A percentile compares a stretch with the other conserved stretches of the same genome.
These are phyloP conservation scores for Torymus texanus DNA, from an alignment of 2,888 invertebrate genomes.

Conservation along the genomic window DNA sequence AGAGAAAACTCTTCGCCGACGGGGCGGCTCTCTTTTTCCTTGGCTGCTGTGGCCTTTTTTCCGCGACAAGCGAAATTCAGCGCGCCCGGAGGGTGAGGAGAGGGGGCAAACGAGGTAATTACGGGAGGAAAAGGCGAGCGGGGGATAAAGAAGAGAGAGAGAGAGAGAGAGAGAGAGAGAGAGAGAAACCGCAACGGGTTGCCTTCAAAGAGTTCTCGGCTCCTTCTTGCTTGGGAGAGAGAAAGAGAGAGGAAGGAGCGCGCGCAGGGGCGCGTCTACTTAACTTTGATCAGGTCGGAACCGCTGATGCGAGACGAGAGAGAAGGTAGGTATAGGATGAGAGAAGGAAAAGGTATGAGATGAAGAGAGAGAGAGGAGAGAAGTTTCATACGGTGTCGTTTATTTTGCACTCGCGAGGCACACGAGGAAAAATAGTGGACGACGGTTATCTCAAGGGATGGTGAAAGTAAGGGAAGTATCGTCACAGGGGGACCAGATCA, in stretches of 20 bases:
- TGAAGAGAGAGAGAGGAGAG: background rate
- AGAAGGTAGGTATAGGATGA: conserved; percentile 24
- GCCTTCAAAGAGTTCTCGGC: conserved; percentile 53
- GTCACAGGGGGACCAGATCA: too few species aligned
- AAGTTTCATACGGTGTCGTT: conserved; percentile 7
- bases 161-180: conserved; percentile 50
- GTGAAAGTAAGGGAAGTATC: too few species aligned
- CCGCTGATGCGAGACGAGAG: conserved; percentile 71
- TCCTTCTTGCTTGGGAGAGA: conserved; percentile 34
- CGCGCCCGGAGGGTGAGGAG: background rate
- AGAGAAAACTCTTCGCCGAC: background rate
- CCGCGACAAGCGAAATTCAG: conserved; percentile 47
- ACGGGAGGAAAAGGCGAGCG: conserved; percentile 49
- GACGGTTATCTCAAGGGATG: too few species aligned
- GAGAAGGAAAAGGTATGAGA: background rate
- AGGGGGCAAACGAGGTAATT: conserved; percentile 56
- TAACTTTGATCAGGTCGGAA: conserved; percentile 73
- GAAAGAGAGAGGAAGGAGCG: conserved; percentile 50
- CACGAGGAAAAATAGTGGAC: too few species aligned
- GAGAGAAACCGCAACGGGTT: conserved; percentile 54
- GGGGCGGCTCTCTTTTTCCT: conserved; percentile 1
- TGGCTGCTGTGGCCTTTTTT: conserved; percentile 29
- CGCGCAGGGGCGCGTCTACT: conserved; percentile 67
- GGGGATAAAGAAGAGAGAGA: conserved; percentile 49
- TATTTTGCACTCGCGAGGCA: background rate